Conservation (phyloP, 2,797 vertebrate genomes). For the Heliangelus exortis region DNA sequence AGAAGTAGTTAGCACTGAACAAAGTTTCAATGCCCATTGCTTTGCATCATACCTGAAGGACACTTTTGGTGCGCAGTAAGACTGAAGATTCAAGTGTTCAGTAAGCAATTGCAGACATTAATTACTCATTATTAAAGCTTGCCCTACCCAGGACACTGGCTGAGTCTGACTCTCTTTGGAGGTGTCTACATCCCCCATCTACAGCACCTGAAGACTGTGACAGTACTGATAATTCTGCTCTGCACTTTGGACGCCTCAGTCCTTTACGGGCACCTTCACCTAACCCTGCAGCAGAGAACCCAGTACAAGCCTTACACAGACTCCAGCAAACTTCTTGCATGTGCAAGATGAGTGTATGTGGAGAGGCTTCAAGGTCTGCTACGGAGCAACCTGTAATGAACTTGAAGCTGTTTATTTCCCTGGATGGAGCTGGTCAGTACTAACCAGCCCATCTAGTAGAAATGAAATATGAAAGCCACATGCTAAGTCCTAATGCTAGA, state of each 20-base stretch:
- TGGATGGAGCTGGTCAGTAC: not conserved
- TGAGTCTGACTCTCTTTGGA: not conserved
- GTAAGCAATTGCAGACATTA: not conserved
- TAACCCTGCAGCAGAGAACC: rapidly evolving
- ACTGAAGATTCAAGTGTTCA: not conserved
- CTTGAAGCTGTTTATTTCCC: not conserved
- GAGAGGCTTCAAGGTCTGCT: not conserved
- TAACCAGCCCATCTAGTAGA: not conserved
- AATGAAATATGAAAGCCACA: not conserved
- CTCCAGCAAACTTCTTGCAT: not conserved
- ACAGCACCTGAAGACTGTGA: not conserved
- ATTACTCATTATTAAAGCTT: not conserved
- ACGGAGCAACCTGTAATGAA: not conserved
- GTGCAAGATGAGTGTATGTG: not conserved
- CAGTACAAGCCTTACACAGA: not conserved
- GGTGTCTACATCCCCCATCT: not conserved
- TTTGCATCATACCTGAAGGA: not conserved
- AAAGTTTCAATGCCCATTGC: not conserved
- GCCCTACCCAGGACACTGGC: not conserved
- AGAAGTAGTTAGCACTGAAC: not conserved
- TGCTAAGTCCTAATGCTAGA: not conserved
- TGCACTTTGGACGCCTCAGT: not conserved
- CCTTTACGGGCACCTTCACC: not conserved
- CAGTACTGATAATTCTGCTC: not conserved
- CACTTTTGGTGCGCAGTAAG: not conserved